Conservation (phyloP, 2,113 vertebrate species). For the Ceratotherium simum region DNA sequence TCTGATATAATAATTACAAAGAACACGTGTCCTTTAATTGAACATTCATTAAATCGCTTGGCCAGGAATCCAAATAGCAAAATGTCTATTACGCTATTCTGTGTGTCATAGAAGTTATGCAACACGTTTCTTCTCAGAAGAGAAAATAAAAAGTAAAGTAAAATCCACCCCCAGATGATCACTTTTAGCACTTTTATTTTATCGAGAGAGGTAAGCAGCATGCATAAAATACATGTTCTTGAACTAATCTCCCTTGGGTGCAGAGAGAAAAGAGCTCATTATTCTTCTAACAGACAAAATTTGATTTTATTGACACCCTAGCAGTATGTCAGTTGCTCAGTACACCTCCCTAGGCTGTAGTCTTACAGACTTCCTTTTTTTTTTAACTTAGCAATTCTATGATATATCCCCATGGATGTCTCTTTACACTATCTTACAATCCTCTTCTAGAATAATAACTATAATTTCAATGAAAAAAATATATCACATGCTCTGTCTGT, state of each 20-base stretch:
- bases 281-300: constrained; percentile 31
- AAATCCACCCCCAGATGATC: constrained; percentile 27
- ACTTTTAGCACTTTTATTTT: constrained; percentile 62
- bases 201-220: neutral
- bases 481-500: neutral
- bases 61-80: constrained; percentile 21
- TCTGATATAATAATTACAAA: constrained; percentile 2
- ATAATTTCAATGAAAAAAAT: constrained; percentile 11
- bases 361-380: neutral
- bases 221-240: constrained; percentile 53
- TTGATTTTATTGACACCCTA: constrained; percentile 68
- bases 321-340: neutral
- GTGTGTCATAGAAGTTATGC: neutral
- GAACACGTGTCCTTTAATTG: neutral
- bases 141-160: constrained; percentile 43
- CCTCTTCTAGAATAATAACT: neutral
- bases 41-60: constrained; percentile 34
- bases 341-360: constrained; percentile 2
- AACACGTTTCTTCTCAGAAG: constrained; percentile 30
- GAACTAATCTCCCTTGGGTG: constrained; percentile 55
- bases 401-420: neutral
- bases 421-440: neutral
- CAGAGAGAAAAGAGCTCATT: constrained; percentile 42
- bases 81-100: neutral
- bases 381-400: neutral